Percentiles rank a stretch among this genome's conserved stretches.
These are phyloP conservation scores for Chromoteleia sp. DNA, from an alignment of 2,888 invertebrate genomes.

Conservation along the genomic window DNA sequence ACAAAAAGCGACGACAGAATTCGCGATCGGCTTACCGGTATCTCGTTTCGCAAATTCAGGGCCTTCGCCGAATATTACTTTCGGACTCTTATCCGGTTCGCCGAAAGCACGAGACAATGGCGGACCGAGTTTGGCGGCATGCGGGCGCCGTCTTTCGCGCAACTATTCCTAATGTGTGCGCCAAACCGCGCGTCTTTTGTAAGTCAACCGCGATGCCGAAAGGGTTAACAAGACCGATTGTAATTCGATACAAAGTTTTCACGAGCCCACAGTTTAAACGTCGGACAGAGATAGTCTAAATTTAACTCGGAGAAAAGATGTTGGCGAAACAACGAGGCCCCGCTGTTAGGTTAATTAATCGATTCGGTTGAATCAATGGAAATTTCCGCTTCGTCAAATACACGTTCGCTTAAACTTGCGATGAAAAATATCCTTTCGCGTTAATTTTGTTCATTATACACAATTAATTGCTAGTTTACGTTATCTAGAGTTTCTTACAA, in stretches of 20 bases:
- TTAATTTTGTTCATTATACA: too few species aligned
- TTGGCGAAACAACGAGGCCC: constrained; percentile 14
- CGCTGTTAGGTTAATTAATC: constrained; percentile 17
- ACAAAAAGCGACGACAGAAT: constrained; percentile 8
- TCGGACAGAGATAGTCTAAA: constrained; percentile 29
- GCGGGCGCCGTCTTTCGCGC: constrained; percentile 64
- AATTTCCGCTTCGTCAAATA: not conserved
- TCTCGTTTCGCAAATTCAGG: constrained; percentile 45
- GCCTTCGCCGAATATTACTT: constrained; percentile 63
- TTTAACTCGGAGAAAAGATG: constrained; percentile 18
- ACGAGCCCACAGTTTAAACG: constrained; percentile 45
- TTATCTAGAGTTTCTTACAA: too few species aligned
- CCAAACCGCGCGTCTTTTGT: constrained; percentile 60
- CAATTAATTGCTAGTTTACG: too few species aligned
- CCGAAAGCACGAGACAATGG: constrained; percentile 64
- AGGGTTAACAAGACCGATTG: constrained; percentile 63
- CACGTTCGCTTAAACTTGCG: too few species aligned
- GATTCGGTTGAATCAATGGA: not conserved
- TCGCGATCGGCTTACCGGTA: constrained; percentile 47
- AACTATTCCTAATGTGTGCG: constrained; percentile 60
- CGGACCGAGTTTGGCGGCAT: constrained; percentile 53
- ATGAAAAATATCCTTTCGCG: too few species aligned
- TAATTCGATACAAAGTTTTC: constrained; percentile 60
- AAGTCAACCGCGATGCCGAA: constrained; percentile 57
- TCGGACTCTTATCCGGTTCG: constrained; percentile 64